Evolutionary conservation across 2,113 vertebrate species (phyloP), one percentile per base, ranked within the genome.

Genomic region (Lepus timidus): DNA sequence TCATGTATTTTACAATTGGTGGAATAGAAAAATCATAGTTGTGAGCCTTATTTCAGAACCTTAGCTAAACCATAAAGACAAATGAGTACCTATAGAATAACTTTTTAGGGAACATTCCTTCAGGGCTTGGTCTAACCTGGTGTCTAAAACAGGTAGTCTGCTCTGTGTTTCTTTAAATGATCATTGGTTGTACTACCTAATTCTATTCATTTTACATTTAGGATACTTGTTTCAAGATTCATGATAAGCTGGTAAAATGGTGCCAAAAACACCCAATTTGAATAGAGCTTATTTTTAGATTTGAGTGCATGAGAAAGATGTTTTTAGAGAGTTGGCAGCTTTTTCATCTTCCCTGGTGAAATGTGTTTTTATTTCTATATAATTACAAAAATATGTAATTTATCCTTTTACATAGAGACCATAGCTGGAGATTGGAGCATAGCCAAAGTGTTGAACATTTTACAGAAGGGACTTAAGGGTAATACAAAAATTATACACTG

Each of bases 311-410:
- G 52, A 91, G 75, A 90, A 97, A 95, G 92, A 93, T 92, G 79
- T 96, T 96, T 90, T 91, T 96, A 95, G 90, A 84, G 68, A 84
- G 90, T 55, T 95, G 94, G 92, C 83, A 90, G 86, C 68, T 96
- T 87, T 96, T 80, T 85, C 39, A 55, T 58, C 44, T 85, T 96
- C 51, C 23, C n/a, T 91, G 75, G 92, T 29, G 84, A 96, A 95
- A 94, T 81, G 95, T 96, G 93, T 93, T 96, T 97, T 97, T 96
- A 97, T 97, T 97, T 96, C 91, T 94, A 84, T 93, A 79, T 95
- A 97, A 97, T 97, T 97, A 91, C 85, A 95, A 97, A 97, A 96
- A 95, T 97, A 95, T 96, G 94, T 93, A 97, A 95, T 96, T 94
- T 96, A 89, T 94, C 86, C 83, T 96, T 96, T 96, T 96, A 95